Base-by-base conservation (phyloP, 2,888 invertebrate species). In the Plusia festucae region DNA sequence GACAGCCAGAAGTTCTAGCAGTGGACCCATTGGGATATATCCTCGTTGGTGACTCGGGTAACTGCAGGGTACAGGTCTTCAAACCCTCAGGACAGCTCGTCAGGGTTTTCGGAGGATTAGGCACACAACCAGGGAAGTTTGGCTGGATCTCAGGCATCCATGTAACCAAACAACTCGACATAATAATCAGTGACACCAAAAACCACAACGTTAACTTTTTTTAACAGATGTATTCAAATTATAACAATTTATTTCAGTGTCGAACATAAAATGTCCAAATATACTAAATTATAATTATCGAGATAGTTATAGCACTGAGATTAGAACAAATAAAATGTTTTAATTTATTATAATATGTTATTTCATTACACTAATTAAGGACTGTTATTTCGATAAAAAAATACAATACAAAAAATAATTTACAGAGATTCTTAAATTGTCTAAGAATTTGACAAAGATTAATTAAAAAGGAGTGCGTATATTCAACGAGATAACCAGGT, bases 31-130 rank as follows among this genome's bases (percentile, higher is more conserved):
- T 96, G 87, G 97, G 97, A 0, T 97, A 97, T 85, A 97, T 98
- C 46, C 90, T 97, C 0, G 97, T 98, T 0, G 98, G 97, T 0
- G 98, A 98, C 85, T 97, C 97, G 0, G 98, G 97, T 0, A 98
- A 98, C 85, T 96, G 96, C 46, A 93, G 98, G 6, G 95, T 97
- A 0, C 97, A 98, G 88, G 96, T 98, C 9, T 98, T 97, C 85
- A 96, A 96, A 66, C 96, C 96, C 0, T 96, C 96, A 65, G 97
- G 98, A 5, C 95, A 96, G 62, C 95, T 97, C 64, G 96, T 97
- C 5, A 95, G 96, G 73, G 96, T 96, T 20, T 96, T 97, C 81
- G 97, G 97, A 0, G 94, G 95, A 0, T 78, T 90, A 20, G 96
- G 93, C 24, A 90, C 85, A 0, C 91, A 91, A 56, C 87, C 91